Evolutionary conservation across 2,797 vertebrate genomes (phyloP).

Genomic region (Neosilurus hyrtlii): DNA sequence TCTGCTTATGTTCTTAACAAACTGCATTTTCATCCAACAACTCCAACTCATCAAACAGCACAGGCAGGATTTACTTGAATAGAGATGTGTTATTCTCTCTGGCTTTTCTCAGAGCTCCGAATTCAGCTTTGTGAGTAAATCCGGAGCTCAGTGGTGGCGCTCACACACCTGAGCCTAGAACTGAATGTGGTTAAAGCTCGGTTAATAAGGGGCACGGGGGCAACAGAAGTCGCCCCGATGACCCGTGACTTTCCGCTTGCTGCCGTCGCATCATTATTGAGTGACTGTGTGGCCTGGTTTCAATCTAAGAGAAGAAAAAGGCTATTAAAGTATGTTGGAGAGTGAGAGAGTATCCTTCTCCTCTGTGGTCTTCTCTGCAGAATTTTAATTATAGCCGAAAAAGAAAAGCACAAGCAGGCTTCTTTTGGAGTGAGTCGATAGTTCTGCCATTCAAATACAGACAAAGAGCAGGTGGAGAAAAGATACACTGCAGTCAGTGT

Average conservation of each 20-base stretch:
- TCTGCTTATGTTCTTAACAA: not conserved
- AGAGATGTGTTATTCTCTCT: not conserved
- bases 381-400: constrained; percentile 12
- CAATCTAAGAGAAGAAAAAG: constrained; percentile 34
- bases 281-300: constrained; percentile 39
- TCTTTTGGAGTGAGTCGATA: constrained; percentile 9
- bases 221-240: constrained; percentile 21
- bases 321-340: constrained; percentile 20
- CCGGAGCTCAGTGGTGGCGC: not conserved
- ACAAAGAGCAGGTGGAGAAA: not conserved
- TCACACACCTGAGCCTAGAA: constrained; percentile 10
- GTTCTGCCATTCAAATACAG: constrained; percentile 5
- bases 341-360: not conserved
- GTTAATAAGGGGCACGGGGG: constrained; percentile 39
- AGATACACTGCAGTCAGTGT: not conserved
- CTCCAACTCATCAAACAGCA: not conserved
- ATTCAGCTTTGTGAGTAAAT: constrained; percentile 9
- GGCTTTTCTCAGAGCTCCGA: not conserved
- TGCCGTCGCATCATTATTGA: constrained; percentile 31
- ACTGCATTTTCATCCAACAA: not conserved
- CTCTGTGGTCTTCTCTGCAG: constrained; percentile 10
- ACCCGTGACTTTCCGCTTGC: constrained; percentile 28
- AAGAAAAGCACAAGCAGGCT: constrained; percentile 19
- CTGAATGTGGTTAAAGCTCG: constrained; percentile 35
- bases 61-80: not conserved